These are phyloP conservation scores for Phymastichus coffea DNA, from an alignment of 1,140 invertebrate genomes.

Conservation along the genomic window DNA sequence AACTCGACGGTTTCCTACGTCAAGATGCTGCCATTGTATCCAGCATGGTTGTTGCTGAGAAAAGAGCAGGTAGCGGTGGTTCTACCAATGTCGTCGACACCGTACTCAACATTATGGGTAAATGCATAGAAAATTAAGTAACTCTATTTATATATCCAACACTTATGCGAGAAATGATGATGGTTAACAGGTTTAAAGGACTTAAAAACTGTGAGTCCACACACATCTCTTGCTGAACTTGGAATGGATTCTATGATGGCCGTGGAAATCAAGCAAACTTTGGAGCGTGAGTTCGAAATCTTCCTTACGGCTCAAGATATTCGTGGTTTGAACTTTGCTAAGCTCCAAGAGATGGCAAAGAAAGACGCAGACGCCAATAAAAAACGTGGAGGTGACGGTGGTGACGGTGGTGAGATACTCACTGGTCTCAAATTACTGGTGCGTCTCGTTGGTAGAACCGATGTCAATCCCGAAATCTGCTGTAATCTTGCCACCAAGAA, in stretches of 20 bases:
- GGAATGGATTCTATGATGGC: slow-evolving; percentile 84
- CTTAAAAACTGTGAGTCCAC: slow-evolving; percentile 61
- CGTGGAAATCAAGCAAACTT: slow-evolving; percentile 75
- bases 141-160: not conserved
- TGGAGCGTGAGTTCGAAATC: slow-evolving; percentile 74
- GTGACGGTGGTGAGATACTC: slow-evolving; percentile 5
- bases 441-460: slow-evolving; percentile 37
- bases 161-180: no score
- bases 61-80: slow-evolving; percentile 42
- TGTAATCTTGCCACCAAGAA: slow-evolving; percentile 42
- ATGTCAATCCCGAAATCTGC: slow-evolving; percentile 33
- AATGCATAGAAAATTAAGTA: no score
- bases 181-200: slow-evolving; percentile 52
- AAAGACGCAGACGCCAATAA: slow-evolving; percentile 35
- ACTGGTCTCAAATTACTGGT: slow-evolving; percentile 47
- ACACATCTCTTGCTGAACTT: slow-evolving; percentile 70
- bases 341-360: slow-evolving; percentile 56
- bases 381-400: slow-evolving; percentile 3
- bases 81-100: slow-evolving; percentile 50
- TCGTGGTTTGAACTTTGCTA: slow-evolving; percentile 59
- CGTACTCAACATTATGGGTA: slow-evolving; percentile 56
- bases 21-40: slow-evolving; percentile 62
- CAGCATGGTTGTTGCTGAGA: slow-evolving; percentile 66
- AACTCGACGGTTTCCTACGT: slow-evolving; percentile 61
- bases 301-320: slow-evolving; percentile 72